phyloP scores from a whole-genome alignment of 2,888 invertebrate genomes.

The Caenorhabditis zanzibari region DNA sequence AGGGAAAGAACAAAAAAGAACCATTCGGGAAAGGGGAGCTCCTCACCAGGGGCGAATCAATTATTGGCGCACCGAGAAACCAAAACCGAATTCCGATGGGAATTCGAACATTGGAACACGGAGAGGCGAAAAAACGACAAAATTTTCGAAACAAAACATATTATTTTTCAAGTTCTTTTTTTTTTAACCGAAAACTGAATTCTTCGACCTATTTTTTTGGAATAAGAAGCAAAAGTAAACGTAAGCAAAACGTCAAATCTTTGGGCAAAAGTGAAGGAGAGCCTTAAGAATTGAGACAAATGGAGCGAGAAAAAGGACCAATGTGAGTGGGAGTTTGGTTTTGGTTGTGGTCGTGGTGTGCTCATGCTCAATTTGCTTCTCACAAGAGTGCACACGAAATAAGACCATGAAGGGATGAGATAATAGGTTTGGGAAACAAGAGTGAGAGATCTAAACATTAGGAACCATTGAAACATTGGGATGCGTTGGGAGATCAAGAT shows the following conservation, averaged over 20 bases:
- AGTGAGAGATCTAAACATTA: slow-evolving; percentile 10
- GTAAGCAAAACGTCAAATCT: slow-evolving; percentile 23
- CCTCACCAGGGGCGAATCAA: slow-evolving; percentile 63
- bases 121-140: slow-evolving; percentile 13
- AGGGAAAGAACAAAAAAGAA: slow-evolving; percentile 24
- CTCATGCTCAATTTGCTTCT: slow-evolving; percentile 51
- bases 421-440: slow-evolving; percentile 11
- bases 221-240: slow-evolving; percentile 12
- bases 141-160: slow-evolving; percentile 24
- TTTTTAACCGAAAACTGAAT: not conserved
- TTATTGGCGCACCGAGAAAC: slow-evolving; percentile 48
- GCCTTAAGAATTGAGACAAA: slow-evolving; percentile 49
- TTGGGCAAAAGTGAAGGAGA: not conserved
- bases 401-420: slow-evolving; percentile 24
- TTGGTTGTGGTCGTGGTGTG: slow-evolving; percentile 11
- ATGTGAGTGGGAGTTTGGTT: slow-evolving; percentile 15
- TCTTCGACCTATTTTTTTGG: not conserved
- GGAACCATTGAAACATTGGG: not conserved
- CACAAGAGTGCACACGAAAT: slow-evolving; percentile 21
- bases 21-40: slow-evolving; percentile 3
- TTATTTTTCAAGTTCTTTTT: not conserved
- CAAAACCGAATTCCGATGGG: slow-evolving; percentile 36
- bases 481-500: not conserved
- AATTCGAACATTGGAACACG: slow-evolving; percentile 20
- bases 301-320: slow-evolving; percentile 44